Conservation (phyloP, 2,888 invertebrate species). For the Drosophila barbarae region DNA sequence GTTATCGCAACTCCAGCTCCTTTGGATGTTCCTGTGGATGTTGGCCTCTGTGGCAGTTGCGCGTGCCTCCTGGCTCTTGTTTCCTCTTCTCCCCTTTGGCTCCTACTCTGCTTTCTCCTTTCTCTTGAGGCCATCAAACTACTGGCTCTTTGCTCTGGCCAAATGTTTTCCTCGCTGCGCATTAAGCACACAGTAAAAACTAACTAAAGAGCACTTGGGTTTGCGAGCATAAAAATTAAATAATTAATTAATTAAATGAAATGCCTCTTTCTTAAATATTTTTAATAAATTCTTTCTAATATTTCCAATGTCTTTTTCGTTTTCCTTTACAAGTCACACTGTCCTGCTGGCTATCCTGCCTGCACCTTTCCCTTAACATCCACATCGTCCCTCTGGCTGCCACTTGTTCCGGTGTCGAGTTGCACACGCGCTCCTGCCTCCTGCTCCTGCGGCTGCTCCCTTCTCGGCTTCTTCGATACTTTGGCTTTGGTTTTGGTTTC, state of each 20-base stretch:
- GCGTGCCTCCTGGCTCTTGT: constrained; percentile 50
- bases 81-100: not conserved
- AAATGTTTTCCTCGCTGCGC: constrained; percentile 55
- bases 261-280: not conserved
- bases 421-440: constrained; percentile 53
- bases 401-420: constrained; percentile 74
- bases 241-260: too few relatives aligned
- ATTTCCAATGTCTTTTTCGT: not conserved
- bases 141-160: constrained; percentile 28
- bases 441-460: constrained; percentile 8
- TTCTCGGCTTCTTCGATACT: not conserved
- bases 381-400: constrained; percentile 39
- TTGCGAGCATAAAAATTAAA: too few relatives aligned
- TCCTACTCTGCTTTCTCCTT: constrained; percentile 10
- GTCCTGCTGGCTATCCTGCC: constrained; percentile 1
- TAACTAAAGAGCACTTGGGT: not conserved
- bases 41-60: constrained; percentile 25
- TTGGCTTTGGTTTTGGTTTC: constrained; percentile 31
- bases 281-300: not conserved
- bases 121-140: constrained; percentile 43
- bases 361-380: not conserved
- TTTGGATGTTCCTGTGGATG: constrained; percentile 3
- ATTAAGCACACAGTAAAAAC: constrained; percentile 54
- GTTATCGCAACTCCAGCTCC: not conserved
- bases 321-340: constrained; percentile 3